A percentile compares a stretch with the other conserved stretches of the same genome.
Evolutionary conservation across 2,888 invertebrate species (phyloP).

Genomic region (Gnatocerus cornutus): DNA sequence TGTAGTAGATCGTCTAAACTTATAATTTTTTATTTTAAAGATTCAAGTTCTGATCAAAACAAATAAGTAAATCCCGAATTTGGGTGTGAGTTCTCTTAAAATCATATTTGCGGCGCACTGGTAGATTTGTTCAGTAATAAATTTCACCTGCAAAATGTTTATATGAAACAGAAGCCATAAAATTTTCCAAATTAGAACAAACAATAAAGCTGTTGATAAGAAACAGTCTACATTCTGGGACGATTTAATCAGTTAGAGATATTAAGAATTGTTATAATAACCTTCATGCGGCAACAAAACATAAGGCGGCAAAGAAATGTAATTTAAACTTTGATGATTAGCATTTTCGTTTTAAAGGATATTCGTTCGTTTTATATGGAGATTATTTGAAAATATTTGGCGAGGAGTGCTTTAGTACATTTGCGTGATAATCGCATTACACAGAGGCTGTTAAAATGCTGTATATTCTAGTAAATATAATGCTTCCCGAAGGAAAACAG

Average conservation of each 20-base stretch:
- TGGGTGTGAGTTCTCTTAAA: background rate
- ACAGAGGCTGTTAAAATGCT: slow-evolving; percentile 12
- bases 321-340: too few species aligned
- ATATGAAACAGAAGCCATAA: slow-evolving; percentile 17
- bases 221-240: slow-evolving; percentile 14
- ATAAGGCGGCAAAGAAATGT: too few species aligned
- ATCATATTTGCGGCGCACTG: background rate
- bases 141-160: slow-evolving; percentile 25
- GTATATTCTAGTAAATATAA: slow-evolving; percentile 31
- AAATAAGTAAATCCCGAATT: background rate
- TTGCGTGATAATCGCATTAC: slow-evolving; percentile 25
- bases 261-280: background rate
- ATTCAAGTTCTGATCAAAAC: too few species aligned
- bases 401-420: slow-evolving; percentile 10
- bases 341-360: background rate
- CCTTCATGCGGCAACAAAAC: too few species aligned
- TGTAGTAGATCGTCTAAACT: too few species aligned
- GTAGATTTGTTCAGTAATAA: slow-evolving; percentile 17
- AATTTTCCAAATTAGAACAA: slow-evolving; percentile 17
- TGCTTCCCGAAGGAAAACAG: slow-evolving; percentile 15
- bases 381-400: slow-evolving; percentile 19
- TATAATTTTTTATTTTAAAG: too few species aligned
- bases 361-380: slow-evolving; percentile 1
- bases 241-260: slow-evolving; percentile 13
- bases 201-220: slow-evolving; percentile 23